phyloP scores from a whole-genome alignment of 2,888 invertebrate genomes.

The Rhagonycha fulva region DNA sequence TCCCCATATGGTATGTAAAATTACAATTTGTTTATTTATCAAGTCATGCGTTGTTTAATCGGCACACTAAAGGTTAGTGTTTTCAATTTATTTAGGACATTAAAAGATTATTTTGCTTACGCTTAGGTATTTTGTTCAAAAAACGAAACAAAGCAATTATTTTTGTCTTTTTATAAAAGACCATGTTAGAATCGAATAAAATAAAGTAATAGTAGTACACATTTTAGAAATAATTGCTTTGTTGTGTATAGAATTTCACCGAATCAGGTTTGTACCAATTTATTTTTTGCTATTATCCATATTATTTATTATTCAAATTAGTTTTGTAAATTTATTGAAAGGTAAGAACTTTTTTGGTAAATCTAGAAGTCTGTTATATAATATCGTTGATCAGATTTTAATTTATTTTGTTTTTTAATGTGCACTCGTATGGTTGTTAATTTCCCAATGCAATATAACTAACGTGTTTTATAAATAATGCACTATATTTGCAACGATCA shows the following conservation, averaged over 20 bases:
- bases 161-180: not conserved
- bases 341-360: slow-evolving; percentile 20
- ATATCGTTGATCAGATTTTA: not conserved
- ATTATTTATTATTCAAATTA: slow-evolving; percentile 6
- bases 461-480: slow-evolving; percentile 16
- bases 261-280: slow-evolving; percentile 36
- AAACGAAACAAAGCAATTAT: slow-evolving; percentile 9
- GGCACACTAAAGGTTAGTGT: slow-evolving; percentile 40
- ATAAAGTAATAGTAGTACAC: not conserved
- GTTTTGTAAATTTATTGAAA: slow-evolving; percentile 22
- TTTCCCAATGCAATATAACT: slow-evolving; percentile 3
- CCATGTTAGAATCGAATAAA: not conserved
- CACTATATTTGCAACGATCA: slow-evolving; percentile 25
- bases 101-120: slow-evolving; percentile 8
- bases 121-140: not conserved
- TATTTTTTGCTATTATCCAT: slow-evolving; percentile 15
- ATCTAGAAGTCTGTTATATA: not conserved
- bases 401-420: not conserved
- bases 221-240: slow-evolving; percentile 2
- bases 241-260: slow-evolving; percentile 14
- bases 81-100: slow-evolving; percentile 37
- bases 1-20: slow-evolving; percentile 46
- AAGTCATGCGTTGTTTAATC: slow-evolving; percentile 24
- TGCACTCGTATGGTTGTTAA: not conserved
- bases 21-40: slow-evolving; percentile 21